phyloP scores from a whole-genome alignment of 1,140 invertebrate species.

The Ephestia elutella region DNA sequence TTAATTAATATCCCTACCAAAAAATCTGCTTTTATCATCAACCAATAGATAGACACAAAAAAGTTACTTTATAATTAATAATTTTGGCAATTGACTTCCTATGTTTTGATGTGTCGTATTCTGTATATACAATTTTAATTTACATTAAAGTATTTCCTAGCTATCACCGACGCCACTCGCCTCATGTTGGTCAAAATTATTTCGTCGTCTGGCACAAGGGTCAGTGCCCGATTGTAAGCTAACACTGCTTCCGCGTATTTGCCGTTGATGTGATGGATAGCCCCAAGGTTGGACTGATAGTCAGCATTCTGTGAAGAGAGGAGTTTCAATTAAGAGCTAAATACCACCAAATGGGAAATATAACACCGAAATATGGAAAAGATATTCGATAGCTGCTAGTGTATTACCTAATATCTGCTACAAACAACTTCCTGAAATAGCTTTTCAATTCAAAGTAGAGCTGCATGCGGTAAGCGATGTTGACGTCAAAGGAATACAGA shows the following conservation, averaged over 20 bases:
- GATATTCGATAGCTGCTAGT: no score
- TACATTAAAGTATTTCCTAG: constrained; percentile 39
- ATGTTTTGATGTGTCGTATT: constrained; percentile 27
- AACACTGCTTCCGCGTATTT: constrained; percentile 89
- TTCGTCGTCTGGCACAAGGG: constrained; percentile 87
- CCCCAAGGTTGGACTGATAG: constrained; percentile 94
- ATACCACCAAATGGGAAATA: background rate
- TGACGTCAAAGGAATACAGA: no score
- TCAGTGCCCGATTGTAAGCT: constrained; percentile 87
- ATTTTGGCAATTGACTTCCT: constrained; percentile 62
- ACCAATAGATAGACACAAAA: no score
- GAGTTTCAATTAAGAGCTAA: no score
- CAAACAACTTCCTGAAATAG: no score
- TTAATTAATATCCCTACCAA: no score
- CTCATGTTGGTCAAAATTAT: constrained; percentile 92
- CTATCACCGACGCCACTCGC: constrained; percentile 78
- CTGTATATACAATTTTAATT: constrained; percentile 4
- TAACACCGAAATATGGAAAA: no score
- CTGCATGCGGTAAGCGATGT: no score
- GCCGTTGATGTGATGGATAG: constrained; percentile 93
- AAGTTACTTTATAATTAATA: no score
- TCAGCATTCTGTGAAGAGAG: constrained; percentile 82
- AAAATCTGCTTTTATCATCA: no score
- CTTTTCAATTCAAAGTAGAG: no score
- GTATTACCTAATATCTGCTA: no score